phyloP scores from a whole-genome alignment of 2,113 vertebrate species.

The Thunnus thynnus region DNA sequence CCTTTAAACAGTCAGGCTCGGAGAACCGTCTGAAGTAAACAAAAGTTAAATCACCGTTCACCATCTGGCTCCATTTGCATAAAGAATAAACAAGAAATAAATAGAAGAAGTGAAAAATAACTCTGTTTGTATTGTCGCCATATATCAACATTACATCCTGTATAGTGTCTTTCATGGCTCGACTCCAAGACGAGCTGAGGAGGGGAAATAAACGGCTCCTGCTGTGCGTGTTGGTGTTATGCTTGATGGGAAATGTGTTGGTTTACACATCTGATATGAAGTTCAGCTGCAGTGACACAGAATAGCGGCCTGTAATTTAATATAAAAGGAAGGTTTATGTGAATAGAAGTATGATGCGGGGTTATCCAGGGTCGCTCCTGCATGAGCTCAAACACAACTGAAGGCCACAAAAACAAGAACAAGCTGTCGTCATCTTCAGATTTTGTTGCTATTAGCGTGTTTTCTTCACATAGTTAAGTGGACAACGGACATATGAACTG shows the following conservation, averaged over 20 bases:
- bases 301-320: neutral
- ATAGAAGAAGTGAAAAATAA: neutral
- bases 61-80: constrained; percentile 43
- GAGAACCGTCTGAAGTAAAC: constrained; percentile 33
- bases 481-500: too few species aligned
- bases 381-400: too few species aligned
- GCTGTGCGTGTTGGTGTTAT: neutral
- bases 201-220: neutral
- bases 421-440: too few species aligned
- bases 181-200: constrained; percentile 11
- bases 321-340: too few species aligned
- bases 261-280: constrained; percentile 9
- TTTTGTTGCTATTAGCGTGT: too few species aligned
- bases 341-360: too few species aligned
- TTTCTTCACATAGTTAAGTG: too few species aligned
- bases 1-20: constrained; percentile 28
- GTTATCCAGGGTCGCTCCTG: too few species aligned
- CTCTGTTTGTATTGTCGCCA: neutral
- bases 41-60: constrained; percentile 21
- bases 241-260: neutral
- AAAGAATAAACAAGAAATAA: constrained; percentile 16
- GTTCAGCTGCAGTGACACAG: neutral
- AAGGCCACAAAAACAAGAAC: too few species aligned
- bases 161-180: neutral
- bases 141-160: constrained; percentile 6